Conservation (phyloP, 2,797 vertebrate species). For the Chiloscyllium punctatum region DNA sequence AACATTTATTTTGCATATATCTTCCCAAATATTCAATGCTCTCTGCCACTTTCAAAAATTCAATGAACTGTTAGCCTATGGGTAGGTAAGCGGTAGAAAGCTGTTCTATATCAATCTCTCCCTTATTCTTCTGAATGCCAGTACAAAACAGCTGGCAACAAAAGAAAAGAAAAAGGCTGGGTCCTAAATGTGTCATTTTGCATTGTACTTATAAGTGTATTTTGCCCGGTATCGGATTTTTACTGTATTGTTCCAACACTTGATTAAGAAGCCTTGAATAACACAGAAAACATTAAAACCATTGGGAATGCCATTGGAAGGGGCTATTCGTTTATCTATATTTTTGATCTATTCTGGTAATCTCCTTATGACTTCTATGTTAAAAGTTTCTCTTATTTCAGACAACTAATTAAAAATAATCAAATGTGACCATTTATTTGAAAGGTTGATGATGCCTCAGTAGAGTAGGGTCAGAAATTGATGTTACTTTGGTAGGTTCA, state of each 20-base stretch:
- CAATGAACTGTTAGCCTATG: neutral
- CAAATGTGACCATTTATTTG: neutral
- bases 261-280: neutral
- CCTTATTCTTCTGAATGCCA: neutral
- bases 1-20: too few species aligned
- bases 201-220: too few species aligned
- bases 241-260: neutral
- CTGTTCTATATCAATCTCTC: neutral
- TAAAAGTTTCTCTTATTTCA: neutral
- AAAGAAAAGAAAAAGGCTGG: neutral
- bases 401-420: neutral
- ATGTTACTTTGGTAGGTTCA: neutral
- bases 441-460: conserved; percentile 2
- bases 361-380: neutral
- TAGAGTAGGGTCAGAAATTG: neutral
- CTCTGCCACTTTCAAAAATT: neutral
- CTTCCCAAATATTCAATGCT: neutral
- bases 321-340: neutral
- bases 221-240: too few species aligned
- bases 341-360: neutral
- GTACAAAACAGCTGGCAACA: neutral
- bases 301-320: neutral
- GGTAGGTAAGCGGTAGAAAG: neutral
- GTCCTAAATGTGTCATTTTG: neutral
- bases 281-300: neutral